Base-by-base conservation (phyloP, 2,888 invertebrate species). In the Platycnemis pennipes region DNA sequence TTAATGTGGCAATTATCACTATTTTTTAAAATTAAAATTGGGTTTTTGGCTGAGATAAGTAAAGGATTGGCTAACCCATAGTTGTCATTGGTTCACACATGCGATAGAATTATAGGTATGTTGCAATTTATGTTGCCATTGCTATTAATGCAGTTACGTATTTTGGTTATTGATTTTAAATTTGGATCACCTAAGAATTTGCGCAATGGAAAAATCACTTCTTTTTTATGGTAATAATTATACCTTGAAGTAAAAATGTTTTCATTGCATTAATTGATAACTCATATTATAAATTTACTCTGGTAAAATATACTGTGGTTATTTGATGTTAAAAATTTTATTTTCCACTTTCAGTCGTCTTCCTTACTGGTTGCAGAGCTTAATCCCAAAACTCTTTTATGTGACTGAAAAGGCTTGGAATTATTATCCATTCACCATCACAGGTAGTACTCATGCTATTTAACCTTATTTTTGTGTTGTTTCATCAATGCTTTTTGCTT, bases 361-460 rank as follows among this genome's bases (percentile, higher is more conserved):
- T 95, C 99, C 99, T 7, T 98, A 98, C 96, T 99, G 99, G 99
- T 97, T 99, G 94, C 98, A 99, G 96, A 98, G 98, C 5, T 96
- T 99, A 95, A 98, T 98, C 96, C 99, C 99, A 95, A 98, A 98
- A 96, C 98, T 99, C 96, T 99, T 99, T 97, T 99, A 99, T 96
- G 98, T 99, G 37, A 99, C 98, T 94, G 99, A 99, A 96, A 99
- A 99, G 96, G 98, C 99, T 26, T 99, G 99, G 99, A 99, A 99
- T 96, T 99, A 98, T 96, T 99, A 99, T 97, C 99, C 99, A 22
- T 98, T 97, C 95, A 99, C 99, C 42, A 97, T 98, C 94, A 99
- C 98, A 96, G 98, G 98, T 98, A 97, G 97, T 94, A 69, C 42
- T 63, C 77, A 86, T 95, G 77, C 37, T 94, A 95, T 95, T 89